Evolutionary conservation across 2,888 invertebrate species (phyloP).

Genomic region (Drosophila melanosoma): DNA sequence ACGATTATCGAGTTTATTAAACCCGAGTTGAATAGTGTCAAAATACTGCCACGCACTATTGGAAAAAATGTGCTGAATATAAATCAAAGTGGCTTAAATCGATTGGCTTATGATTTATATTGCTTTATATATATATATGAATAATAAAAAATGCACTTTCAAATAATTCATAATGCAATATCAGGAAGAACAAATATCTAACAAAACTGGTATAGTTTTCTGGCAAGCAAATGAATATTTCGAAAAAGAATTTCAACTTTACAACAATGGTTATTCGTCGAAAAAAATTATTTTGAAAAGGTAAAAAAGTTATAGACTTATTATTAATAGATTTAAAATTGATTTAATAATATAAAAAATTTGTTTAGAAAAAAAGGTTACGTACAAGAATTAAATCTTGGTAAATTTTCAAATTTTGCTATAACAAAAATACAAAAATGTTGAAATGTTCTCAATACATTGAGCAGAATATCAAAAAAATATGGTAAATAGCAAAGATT

Average conservation of each 20-base stretch:
- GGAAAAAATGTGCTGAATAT: neutral
- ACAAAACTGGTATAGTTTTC: too few species aligned
- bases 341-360: neutral
- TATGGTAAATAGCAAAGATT: neutral
- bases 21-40: slow-evolving; percentile 35
- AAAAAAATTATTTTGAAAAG: neutral
- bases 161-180: neutral
- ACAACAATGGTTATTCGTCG: neutral
- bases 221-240: neutral
- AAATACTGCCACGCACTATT: slow-evolving; percentile 13
- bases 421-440: too few species aligned
- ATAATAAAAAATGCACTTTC: neutral
- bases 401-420: too few species aligned
- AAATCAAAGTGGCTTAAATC: neutral
- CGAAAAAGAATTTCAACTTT: neutral
- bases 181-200: neutral
- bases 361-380: too few species aligned
- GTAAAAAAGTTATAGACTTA: neutral
- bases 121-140: neutral
- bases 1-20: slow-evolving; percentile 33
- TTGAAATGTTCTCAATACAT: too few species aligned
- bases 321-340: neutral
- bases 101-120: neutral
- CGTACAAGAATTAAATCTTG: too few species aligned
- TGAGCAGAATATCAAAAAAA: neutral